These are phyloP conservation scores for Theretra japonica DNA, from an alignment of 2,888 invertebrate species.

Conservation along the genomic window DNA sequence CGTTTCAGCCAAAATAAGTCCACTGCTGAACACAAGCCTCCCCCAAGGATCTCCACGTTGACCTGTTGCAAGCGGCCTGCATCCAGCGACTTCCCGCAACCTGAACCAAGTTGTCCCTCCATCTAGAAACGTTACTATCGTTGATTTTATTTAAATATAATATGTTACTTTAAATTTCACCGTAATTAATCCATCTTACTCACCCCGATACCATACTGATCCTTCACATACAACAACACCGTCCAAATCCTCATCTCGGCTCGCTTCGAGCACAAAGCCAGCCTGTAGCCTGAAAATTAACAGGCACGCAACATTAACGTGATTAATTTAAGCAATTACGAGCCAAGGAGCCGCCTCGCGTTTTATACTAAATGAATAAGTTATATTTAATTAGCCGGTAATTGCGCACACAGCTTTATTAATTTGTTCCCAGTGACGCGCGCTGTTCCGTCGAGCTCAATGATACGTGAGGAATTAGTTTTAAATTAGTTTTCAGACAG, in stretches of 20 bases:
- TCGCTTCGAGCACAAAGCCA: slow-evolving; percentile 68
- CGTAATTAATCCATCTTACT: no score
- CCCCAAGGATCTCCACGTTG: no score
- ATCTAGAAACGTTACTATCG: no score
- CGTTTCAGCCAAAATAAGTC: no score
- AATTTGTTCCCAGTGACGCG: slow-evolving; percentile 58
- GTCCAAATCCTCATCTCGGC: slow-evolving; percentile 36
- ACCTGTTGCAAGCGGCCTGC: no score
- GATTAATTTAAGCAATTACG: slow-evolving; percentile 80
- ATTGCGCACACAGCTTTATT: slow-evolving; percentile 65
- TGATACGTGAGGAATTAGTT: slow-evolving; percentile 44
- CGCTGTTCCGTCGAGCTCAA: slow-evolving; percentile 47
- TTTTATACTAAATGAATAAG: slow-evolving; percentile 76
- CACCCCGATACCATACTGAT: slow-evolving; percentile 7
- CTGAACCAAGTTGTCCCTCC: no score
- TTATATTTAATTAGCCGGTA: slow-evolving; percentile 82
- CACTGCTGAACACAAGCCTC: no score
- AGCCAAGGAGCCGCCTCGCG: slow-evolving; percentile 58
- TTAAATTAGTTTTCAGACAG: slow-evolving; percentile 38
- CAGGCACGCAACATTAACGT: slow-evolving; percentile 77
- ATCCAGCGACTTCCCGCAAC: no score
- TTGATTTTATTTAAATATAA: no score
- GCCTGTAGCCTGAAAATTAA: slow-evolving; percentile 76
- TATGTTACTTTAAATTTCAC: no score
- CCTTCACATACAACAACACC: neutral